These are phyloP conservation scores for Pelecanoides urinatrix DNA, from an alignment of 2,113 vertebrate species.

Conservation along the genomic window DNA sequence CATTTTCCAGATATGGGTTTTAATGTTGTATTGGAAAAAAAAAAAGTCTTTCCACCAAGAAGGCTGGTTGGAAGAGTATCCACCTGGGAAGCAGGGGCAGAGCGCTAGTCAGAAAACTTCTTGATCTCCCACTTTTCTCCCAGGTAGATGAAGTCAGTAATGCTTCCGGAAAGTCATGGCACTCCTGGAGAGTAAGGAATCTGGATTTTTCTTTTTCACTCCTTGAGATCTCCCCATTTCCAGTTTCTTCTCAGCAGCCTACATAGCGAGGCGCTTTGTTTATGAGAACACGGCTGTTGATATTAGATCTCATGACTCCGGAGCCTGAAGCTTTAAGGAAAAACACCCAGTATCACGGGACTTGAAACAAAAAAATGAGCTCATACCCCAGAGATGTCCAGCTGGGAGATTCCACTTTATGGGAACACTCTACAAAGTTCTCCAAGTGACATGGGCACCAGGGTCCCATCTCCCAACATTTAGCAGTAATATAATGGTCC, in stretches of 20 bases:
- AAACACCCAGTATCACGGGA: not conserved
- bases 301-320: not conserved
- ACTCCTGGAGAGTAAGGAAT: accelerated
- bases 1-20: not conserved
- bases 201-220: not conserved
- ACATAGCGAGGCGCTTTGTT: not conserved
- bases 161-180: not conserved
- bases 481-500: not conserved
- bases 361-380: not conserved
- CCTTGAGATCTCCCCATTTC: not conserved
- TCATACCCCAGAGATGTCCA: slow-evolving; percentile 8
- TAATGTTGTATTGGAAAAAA: not conserved
- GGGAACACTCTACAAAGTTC: not conserved
- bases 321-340: not conserved
- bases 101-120: not conserved
- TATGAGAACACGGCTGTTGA: not conserved
- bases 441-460: not conserved
- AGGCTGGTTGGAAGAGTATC: not conserved
- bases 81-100: not conserved
- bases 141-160: not conserved
- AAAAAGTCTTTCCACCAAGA: not conserved
- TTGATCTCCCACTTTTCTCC: not conserved
- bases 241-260: not conserved
- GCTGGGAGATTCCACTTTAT: not conserved
- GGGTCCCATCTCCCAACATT: not conserved